Percentiles rank a stretch among this genome's conserved stretches.
Conservation (phyloP, 2,888 invertebrate species). For the Drosophila monieri region DNA sequence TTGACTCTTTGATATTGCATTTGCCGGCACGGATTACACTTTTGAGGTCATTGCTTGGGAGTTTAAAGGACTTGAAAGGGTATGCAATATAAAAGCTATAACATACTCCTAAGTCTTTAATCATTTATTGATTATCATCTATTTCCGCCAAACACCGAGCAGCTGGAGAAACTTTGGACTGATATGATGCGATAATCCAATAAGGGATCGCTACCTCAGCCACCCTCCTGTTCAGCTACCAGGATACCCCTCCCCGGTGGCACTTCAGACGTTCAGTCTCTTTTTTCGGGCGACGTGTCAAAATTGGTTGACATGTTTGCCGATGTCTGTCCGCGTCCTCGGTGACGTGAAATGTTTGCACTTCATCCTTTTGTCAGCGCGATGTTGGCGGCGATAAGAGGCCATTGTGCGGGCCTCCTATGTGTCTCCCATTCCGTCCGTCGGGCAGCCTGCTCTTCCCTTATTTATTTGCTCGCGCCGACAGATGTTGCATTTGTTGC, state of each 20-base stretch:
- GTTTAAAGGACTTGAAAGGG: neutral
- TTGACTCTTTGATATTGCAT: conserved; percentile 41
- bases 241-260: conserved; percentile 38
- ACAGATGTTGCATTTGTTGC: conserved; percentile 57
- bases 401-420: conserved; percentile 23
- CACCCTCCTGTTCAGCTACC: conserved; percentile 40
- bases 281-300: conserved; percentile 57
- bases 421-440: conserved; percentile 23
- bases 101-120: too few relatives aligned
- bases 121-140: neutral
- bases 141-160: neutral
- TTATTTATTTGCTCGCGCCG: conserved; percentile 45
- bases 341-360: conserved; percentile 63
- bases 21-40: conserved; percentile 9
- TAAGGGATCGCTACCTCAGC: conserved; percentile 17
- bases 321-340: conserved; percentile 26
- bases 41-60: neutral
- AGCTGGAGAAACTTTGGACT: conserved; percentile 13
- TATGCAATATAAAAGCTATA: too few relatives aligned
- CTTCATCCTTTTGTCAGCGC: conserved; percentile 67
- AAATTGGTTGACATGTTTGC: conserved; percentile 76
- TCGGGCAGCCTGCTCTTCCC: neutral
- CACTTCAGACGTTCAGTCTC: conserved; percentile 58
- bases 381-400: conserved; percentile 55
- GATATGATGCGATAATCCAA: conserved; percentile 54